Evolutionary conservation across 2,113 vertebrate genomes (phyloP).

Genomic region (Nothoprocta perdicaria): DNA sequence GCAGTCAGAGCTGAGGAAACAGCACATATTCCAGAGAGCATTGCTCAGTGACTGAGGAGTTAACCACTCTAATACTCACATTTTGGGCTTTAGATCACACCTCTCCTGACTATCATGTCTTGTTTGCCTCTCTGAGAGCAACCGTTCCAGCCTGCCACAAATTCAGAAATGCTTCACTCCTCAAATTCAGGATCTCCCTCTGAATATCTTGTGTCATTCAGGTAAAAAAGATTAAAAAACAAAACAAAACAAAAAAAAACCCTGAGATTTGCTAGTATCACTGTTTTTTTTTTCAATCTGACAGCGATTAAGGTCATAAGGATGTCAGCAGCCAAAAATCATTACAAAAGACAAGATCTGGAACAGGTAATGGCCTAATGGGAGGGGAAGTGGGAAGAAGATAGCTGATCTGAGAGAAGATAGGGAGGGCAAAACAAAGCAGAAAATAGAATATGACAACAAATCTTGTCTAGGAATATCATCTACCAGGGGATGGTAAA

Average conservation of each 20-base stretch:
- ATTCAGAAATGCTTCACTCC: accelerated
- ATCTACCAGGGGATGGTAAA: background rate
- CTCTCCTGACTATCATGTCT: background rate
- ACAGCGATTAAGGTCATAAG: background rate
- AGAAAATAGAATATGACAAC: background rate
- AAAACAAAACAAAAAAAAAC: too few species aligned
- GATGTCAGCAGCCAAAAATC: background rate
- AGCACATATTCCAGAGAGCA: background rate
- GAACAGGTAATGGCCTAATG: background rate
- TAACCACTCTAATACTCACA: background rate
- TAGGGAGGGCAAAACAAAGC: background rate
- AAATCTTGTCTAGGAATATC: background rate
- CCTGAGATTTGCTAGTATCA: background rate
- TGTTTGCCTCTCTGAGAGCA: background rate
- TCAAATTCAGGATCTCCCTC: accelerated
- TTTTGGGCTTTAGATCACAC: background rate
- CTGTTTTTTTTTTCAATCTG: background rate
- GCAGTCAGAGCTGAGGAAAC: background rate
- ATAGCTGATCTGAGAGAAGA: background rate
- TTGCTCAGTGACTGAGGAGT: background rate
- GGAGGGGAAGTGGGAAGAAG: background rate
- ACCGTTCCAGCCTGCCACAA: background rate
- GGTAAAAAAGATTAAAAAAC: background rate
- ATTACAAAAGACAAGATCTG: background rate
- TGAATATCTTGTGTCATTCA: background rate